Percentiles rank a stretch among this genome's conserved stretches.
Evolutionary conservation across 2,888 invertebrate genomes (phyloP).

Genomic region (Conus canariensis): DNA sequence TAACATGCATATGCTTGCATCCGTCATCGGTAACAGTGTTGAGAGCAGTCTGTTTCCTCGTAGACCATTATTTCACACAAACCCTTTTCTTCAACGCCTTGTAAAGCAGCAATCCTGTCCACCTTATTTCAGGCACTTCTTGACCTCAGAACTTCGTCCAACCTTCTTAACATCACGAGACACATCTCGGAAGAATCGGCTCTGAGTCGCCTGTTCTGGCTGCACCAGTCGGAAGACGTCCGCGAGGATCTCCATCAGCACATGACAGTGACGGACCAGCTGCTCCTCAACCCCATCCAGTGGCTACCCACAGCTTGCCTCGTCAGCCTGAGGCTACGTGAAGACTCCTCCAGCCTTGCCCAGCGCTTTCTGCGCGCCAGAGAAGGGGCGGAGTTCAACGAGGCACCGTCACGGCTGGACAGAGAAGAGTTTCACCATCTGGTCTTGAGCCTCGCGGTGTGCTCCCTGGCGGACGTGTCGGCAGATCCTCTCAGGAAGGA

Average conservation of each 20-base stretch:
- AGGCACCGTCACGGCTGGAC: background rate
- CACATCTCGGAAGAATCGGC: constrained; percentile 9
- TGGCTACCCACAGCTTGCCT: background rate
- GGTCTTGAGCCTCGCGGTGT: background rate
- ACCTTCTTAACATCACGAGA: background rate
- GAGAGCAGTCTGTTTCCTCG: background rate
- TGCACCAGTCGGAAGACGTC: constrained; percentile 18
- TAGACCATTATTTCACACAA: background rate
- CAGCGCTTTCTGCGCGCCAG: constrained; percentile 11
- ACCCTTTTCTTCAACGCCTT: too few species aligned
- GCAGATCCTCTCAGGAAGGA: background rate
- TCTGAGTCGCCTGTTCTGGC: constrained; percentile 14
- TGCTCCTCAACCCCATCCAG: background rate
- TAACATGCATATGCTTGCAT: too few species aligned
- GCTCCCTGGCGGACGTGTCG: background rate
- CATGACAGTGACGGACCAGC: background rate
- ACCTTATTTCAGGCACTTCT: background rate
- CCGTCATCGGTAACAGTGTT: too few species aligned
- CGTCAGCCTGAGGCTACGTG: background rate
- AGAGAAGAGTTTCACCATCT: background rate
- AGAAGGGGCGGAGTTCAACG: background rate
- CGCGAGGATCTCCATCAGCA: background rate
- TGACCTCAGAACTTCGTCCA: background rate
- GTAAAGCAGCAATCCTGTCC: background rate
- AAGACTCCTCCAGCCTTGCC: background rate